Base-by-base conservation (phyloP, 2,888 invertebrate species). In the Ichneumoninae sp. region DNA sequence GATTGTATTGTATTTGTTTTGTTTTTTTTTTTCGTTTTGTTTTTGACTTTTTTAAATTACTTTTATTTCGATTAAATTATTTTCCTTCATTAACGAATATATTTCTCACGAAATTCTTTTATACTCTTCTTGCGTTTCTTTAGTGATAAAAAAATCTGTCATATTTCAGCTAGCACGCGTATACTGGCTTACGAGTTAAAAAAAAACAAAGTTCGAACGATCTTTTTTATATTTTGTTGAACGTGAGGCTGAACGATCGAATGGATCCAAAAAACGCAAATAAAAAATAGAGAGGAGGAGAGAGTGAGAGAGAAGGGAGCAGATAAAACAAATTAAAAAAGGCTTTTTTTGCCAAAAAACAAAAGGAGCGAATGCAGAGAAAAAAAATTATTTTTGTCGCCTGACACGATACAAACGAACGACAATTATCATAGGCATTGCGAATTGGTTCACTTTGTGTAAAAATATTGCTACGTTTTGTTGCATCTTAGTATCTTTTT, bases 391-490 rank as follows among this genome's bases (percentile, higher is more conserved):
- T 13, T 50, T 69, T 36, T 74, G 66, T 82, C 81, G 65, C 75
- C 81, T 75, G 73, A 83, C 65, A 77, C 78, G 65, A 81, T 79
- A 22, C 54, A 84, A 87, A 88, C 86, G 85, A 88, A 88, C 86
- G 88, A 89, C 87, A 87, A 85, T 87, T 60, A 85, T 74, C 65
- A 87, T 86, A 88, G 88, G 81, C 87, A 89, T 87, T 89, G 86
- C 89, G 85, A 89, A 89, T 87, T 87, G 87, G 86, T 90, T 88
- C 90, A 91, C 89, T 88, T 90, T 87, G 89, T 92, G 91, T 91
- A 92, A 92, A 92, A 92, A 92, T 92, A 92, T 92, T 87, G 87
- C 88, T 90, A 91, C 89, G 88, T 89, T 91, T 89, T 90, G 85
- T 88, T 78, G 83, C 81, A 77, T 84, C 77, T 76, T 79, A 54